Conservation (phyloP, 2,888 invertebrate species). For the Leptopilina syphax region DNA sequence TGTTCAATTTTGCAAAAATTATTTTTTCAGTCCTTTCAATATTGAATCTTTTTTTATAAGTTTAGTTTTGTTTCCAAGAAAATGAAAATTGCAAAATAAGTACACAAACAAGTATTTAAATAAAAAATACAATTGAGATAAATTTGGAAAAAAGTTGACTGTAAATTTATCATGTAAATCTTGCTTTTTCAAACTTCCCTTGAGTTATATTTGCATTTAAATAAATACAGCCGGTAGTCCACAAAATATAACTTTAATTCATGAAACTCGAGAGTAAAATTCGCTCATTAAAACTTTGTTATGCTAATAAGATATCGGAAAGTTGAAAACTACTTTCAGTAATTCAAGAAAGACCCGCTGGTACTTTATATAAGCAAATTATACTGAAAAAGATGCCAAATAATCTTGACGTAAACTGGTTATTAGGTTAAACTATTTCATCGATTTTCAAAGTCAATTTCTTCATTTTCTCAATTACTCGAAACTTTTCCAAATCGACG, state of each 20-base stretch:
- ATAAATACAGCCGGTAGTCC: neutral
- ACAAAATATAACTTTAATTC: neutral
- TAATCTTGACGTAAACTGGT: neutral
- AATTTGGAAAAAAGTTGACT: too few species aligned
- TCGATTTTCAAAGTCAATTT: neutral
- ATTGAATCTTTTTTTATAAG: too few species aligned
- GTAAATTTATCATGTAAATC: too few species aligned
- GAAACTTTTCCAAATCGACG: neutral
- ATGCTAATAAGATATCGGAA: neutral
- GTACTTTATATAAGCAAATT: neutral
- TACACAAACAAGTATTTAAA: too few species aligned
- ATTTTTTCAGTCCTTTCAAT: too few species aligned
- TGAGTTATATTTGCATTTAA: neutral
- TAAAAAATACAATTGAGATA: too few species aligned
- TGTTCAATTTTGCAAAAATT: too few species aligned
- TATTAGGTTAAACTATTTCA: constrained; percentile 4
- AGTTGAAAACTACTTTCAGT: constrained; percentile 7
- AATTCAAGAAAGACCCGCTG: neutral
- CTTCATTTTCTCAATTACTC: neutral
- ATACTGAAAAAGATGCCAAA: neutral
- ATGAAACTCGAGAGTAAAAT: neutral
- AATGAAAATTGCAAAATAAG: too few species aligned
- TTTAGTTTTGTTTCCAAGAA: too few species aligned
- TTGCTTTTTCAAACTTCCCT: too few species aligned
- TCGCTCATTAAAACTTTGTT: constrained; percentile 8